Evolutionary conservation across 2,888 invertebrate species (phyloP), one percentile per base, ranked within the genome.

Genomic region (Crossocerus cetratus): DNA sequence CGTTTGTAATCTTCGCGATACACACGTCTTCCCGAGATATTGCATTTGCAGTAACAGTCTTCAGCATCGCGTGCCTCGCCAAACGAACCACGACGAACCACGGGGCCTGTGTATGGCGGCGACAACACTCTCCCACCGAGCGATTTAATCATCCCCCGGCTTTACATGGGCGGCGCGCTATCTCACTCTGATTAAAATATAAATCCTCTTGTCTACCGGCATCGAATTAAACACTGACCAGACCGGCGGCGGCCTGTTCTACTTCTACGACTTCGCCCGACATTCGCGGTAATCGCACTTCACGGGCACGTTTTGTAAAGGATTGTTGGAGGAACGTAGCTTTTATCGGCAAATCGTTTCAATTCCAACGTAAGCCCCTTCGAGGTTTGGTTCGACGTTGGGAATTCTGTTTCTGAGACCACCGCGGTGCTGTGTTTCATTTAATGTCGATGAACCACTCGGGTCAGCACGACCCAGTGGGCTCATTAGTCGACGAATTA

Each of bases 151-250:
- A 76, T 55, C 20, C 63, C 55, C 32, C 56, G 60, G 65, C 22
- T 43, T 43, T 62, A 54, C 59, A 54, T 42, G 63, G 75, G 76
- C 70, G 81, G 69, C 45, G 54, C 63, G 22, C 65, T 67, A 65
- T 69, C 67, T 57, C 3, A 49, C 72, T 56, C 77, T 80, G 81
- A 83, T 83, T 84, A 83, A 83, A 83, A 81, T 83, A 83, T 83
- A 83, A 83, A 84, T 83, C 81, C 80, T 69, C 44, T 57, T 56
- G 72, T 66, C 75, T 69, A 68, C 44, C 53, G 68, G 61, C 32
- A 78, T 78, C 81, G 66, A 73, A 78, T 80, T 80, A 80, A 74
- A 80, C 55, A 71, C 67, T 61, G 53, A 66, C 64, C 63, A 67
- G 67, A 54, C 60, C 59, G 32, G 8, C 11, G 32, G 8, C 11